Base-by-base conservation (phyloP, 2,113 vertebrate genomes). In the Sapayoa aenigma region DNA sequence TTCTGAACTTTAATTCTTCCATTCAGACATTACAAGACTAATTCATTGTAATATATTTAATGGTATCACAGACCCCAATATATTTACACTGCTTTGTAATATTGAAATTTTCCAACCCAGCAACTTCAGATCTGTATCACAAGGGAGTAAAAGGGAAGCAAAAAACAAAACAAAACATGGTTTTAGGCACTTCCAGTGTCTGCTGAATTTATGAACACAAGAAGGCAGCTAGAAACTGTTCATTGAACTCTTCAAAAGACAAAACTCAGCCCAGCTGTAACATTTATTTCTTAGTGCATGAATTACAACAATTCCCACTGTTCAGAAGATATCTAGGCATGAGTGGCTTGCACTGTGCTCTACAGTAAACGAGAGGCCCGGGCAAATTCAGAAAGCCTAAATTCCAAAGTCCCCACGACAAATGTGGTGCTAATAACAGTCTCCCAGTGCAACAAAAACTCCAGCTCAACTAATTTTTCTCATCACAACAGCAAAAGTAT, bases 301-400 rank as follows among this genome's bases (percentile, higher is more conserved):
- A 87, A 84, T 74, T 50, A 49, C 27, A 93, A 30, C 12, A 53
- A 92, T 41, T 25, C 33, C 19, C 30, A 39, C 49, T 84, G 62
- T 62, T 72, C 46, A 8, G 56, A 76, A 60, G 33, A 60, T 0
- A 0, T 33, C 20, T 23, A 58, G 37, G n/a, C 46, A 76, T 16
- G 1, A 73, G 25, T 14, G 37, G 37, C 24, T 62, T 79, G 37
- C 37, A 63, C 52, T 25, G 18, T 58, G 49, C 41, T 84, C 66
- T 27, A 46, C 42, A 39, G 71, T 41, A 69, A 87, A 82, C 39
- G n/a, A 84, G 62, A 18, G 8, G 60, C 56, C 59, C 79, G 62
- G 47, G 59, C 50, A 95, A 91, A 87, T 56, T 85, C 35, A 91
- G 50, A 23, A 84, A 76, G 41, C 42, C 44, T 33, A 22, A 84